Percentiles rank a stretch among this genome's conserved stretches.
phyloP scores from a whole-genome alignment of 2,888 invertebrate species.

The Saturnia pavonia region DNA sequence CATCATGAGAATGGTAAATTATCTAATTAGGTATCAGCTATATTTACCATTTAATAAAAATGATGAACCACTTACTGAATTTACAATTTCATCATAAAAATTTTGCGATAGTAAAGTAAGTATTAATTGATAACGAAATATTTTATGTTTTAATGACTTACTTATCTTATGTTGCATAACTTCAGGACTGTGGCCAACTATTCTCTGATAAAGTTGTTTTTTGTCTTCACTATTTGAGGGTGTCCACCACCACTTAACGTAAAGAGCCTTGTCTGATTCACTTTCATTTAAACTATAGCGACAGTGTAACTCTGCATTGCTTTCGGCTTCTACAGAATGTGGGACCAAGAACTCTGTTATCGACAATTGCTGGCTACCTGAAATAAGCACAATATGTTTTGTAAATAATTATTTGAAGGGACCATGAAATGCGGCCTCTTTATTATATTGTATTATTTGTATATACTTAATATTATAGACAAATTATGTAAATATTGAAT shows the following conservation, averaged over 20 bases:
- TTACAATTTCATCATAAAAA: background rate
- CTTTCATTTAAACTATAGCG: slow-evolving; percentile 39
- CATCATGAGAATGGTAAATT: too few species aligned
- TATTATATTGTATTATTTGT: too few species aligned
- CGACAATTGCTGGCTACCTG: slow-evolving; percentile 60
- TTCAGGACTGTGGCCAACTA: slow-evolving; percentile 39
- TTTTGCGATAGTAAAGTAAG: background rate
- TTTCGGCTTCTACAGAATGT: slow-evolving; percentile 45
- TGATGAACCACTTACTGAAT: background rate
- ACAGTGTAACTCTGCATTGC: slow-evolving; percentile 54
- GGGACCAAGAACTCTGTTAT: slow-evolving; percentile 66
- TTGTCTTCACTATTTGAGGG: slow-evolving; percentile 42
- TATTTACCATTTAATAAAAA: background rate
- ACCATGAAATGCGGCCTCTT: too few species aligned
- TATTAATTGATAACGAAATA: background rate
- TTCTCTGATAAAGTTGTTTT: slow-evolving; percentile 57
- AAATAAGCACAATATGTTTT: slow-evolving; percentile 23
- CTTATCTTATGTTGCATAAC: slow-evolving; percentile 45
- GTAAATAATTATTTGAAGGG: too few species aligned
- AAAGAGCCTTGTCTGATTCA: slow-evolving; percentile 42
- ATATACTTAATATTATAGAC: too few species aligned
- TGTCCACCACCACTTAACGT: slow-evolving; percentile 70
- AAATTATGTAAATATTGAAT: too few species aligned
- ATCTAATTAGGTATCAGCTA: background rate
- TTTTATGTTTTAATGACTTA: slow-evolving; percentile 30